Percentiles rank a stretch among this genome's conserved stretches.
Evolutionary conservation across 2,888 invertebrate genomes (phyloP).

Genomic region (Listrodromus nycthemerus): DNA sequence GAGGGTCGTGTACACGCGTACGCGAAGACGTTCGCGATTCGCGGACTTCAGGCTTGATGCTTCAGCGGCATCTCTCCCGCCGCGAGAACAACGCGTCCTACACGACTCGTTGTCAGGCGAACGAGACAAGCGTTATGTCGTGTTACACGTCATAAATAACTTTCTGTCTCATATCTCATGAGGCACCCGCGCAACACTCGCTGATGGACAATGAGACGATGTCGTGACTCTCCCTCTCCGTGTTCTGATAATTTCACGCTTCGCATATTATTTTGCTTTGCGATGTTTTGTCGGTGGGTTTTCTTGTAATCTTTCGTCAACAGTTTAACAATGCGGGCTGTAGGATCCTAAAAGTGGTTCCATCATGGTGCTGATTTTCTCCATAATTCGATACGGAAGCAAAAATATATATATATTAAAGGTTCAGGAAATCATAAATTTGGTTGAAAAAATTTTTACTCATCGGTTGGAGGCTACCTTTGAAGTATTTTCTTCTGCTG

Average conservation of each 20-base stretch:
- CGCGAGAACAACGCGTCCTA: constrained; percentile 66
- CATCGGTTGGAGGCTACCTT: neutral
- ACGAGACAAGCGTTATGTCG: constrained; percentile 64
- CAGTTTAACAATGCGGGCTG: neutral
- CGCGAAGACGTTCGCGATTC: constrained; percentile 52
- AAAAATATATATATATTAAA: neutral
- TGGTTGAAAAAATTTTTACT: neutral
- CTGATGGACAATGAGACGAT: constrained; percentile 63
- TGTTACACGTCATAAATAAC: constrained; percentile 67
- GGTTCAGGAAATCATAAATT: neutral
- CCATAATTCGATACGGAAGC: neutral
- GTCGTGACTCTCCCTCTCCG: constrained; percentile 15
- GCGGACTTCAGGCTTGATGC: constrained; percentile 24
- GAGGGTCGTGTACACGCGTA: neutral
- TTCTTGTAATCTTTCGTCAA: neutral
- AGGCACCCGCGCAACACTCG: constrained; percentile 60
- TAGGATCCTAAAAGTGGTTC: neutral
- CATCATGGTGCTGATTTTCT: neutral
- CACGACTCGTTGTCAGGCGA: constrained; percentile 57
- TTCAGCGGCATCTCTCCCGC: constrained; percentile 45
- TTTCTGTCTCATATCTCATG: constrained; percentile 61
- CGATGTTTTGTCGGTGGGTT: constrained; percentile 9
- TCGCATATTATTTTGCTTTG: constrained; percentile 14
- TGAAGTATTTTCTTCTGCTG: neutral
- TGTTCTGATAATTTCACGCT: constrained; percentile 1